These are phyloP conservation scores for Orchestes rusci DNA, from an alignment of 2,888 invertebrate genomes.

Conservation along the genomic window DNA sequence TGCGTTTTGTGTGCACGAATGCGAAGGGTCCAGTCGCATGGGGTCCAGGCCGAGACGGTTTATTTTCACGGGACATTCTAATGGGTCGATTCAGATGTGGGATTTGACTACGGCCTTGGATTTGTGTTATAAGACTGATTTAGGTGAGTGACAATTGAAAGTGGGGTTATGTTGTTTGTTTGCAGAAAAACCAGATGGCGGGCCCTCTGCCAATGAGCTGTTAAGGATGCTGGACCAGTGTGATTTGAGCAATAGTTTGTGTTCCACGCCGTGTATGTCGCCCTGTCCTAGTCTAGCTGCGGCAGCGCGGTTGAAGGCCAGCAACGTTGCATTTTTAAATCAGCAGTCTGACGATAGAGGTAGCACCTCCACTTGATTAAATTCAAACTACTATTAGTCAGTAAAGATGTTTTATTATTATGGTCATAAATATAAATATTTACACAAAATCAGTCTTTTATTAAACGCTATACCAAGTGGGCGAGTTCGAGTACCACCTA, in stretches of 20 bases:
- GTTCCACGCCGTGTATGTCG: conserved; percentile 73
- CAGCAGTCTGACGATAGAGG: conserved; percentile 39
- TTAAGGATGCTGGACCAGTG: conserved; percentile 88
- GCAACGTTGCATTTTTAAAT: conserved; percentile 58
- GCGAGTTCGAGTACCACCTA: too few species aligned
- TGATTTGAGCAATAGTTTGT: conserved; percentile 77
- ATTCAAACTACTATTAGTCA: too few species aligned
- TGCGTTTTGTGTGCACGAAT: conserved; percentile 95
- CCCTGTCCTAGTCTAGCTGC: conserved; percentile 57
- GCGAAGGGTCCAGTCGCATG: conserved; percentile 92
- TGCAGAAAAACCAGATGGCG: conserved; percentile 59
- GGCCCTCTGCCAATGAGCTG: conserved; percentile 89
- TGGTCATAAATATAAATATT: too few species aligned
- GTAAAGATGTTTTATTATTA: too few species aligned
- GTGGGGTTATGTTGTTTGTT: too few species aligned
- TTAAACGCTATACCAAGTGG: too few species aligned
- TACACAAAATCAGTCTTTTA: too few species aligned
- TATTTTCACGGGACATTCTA: conserved; percentile 87
- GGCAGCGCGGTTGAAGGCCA: conserved; percentile 51
- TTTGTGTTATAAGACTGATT: conserved; percentile 52
- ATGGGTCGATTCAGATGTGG: conserved; percentile 96
- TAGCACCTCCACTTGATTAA: conserved; percentile 25
- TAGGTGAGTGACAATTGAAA: conserved; percentile 38
- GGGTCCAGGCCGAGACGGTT: conserved; percentile 81
- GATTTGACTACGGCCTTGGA: conserved; percentile 94